Conservation (phyloP, 2,113 vertebrate genomes). For the Ictalurus furcatus region DNA sequence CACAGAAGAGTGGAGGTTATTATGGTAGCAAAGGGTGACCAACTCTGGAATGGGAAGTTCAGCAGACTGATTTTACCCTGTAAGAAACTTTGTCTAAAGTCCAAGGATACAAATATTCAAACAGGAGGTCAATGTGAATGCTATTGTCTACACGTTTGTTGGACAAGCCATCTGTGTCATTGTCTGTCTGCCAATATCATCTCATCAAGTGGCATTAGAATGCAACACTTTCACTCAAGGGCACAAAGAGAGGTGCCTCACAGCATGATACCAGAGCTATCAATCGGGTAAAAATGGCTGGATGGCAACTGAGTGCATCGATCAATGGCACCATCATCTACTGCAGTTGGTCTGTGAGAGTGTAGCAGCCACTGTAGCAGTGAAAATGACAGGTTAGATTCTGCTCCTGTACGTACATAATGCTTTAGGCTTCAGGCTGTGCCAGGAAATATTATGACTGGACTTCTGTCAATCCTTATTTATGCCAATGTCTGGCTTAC, state of each 20-base stretch:
- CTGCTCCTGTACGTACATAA: constrained; percentile 7
- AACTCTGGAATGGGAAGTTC: neutral
- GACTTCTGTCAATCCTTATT: neutral
- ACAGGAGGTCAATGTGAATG: constrained; percentile 25
- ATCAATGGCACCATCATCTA: constrained; percentile 42
- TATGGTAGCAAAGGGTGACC: neutral
- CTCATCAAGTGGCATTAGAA: constrained; percentile 50
- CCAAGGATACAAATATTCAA: constrained; percentile 12
- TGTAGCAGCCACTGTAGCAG: neutral
- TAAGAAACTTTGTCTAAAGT: neutral
- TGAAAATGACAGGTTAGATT: constrained; percentile 9
- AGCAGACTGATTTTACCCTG: neutral
- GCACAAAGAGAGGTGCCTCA: constrained; percentile 24
- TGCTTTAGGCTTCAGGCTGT: constrained; percentile 1
- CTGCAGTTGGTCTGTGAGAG: constrained; percentile 23
- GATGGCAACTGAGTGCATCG: constrained; percentile 42
- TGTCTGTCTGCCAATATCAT: constrained; percentile 40
- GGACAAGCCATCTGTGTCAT: constrained; percentile 16
- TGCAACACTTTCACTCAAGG: constrained; percentile 46
- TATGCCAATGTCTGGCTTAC: neutral
- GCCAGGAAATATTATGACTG: neutral
- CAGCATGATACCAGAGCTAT: constrained; percentile 31
- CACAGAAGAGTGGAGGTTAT: neutral
- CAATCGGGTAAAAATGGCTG: constrained; percentile 36
- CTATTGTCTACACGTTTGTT: constrained; percentile 25